Evolutionary conservation across 2,797 vertebrate genomes (phyloP), one percentile per base, ranked within the genome.

Genomic region (Bufotes viridis): DNA sequence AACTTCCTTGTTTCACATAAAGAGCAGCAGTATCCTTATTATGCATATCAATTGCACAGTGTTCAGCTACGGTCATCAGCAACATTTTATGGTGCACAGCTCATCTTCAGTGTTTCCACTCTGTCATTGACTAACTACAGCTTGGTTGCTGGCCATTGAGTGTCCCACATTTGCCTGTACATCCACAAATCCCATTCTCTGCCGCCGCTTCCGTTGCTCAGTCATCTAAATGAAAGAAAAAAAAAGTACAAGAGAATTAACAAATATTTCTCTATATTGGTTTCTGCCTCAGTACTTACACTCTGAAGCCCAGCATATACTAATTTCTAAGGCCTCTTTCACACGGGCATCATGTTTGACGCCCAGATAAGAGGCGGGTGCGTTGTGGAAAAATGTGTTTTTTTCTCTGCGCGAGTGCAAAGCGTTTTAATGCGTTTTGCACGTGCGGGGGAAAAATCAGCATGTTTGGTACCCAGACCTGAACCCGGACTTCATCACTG

Each of bases 151-250:
- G 29, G 63, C 42, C 42, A 80, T 51, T 8, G 84, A 60, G 92
- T 95, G 94, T 90, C 94, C 95, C 90, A 95, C 90, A 86, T 93
- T 94, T 72, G 94, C 95, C 91, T 96, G 96, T 18, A 94, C 95
- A 0, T 96, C 95, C 92, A 96, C 95, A 29, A 96, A 96, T n/a
- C 96, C 96, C 91, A 96, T 93, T 84, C 96, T 92, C 20, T 96
- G 95, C 34, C 82, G 24, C 89, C 95, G 94, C 87, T 96, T 96
- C 90, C 96, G 92, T 91, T 96, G 96, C 90, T 96, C 96, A 2
- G 96, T 96, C 96, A 96, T 96, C 96, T 96, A 78, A 49, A 87
- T 79, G 24, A 76, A 34, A 78, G 2, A 29, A 29, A 29, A 29
- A 34, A 83, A 82, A 76, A 12, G 55, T 63, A 63, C 57, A 75